Percentiles rank a stretch among this genome's conserved stretches.
These are phyloP conservation scores for Trichopoda pennipes DNA, from an alignment of 2,888 invertebrate genomes.

Conservation along the genomic window DNA sequence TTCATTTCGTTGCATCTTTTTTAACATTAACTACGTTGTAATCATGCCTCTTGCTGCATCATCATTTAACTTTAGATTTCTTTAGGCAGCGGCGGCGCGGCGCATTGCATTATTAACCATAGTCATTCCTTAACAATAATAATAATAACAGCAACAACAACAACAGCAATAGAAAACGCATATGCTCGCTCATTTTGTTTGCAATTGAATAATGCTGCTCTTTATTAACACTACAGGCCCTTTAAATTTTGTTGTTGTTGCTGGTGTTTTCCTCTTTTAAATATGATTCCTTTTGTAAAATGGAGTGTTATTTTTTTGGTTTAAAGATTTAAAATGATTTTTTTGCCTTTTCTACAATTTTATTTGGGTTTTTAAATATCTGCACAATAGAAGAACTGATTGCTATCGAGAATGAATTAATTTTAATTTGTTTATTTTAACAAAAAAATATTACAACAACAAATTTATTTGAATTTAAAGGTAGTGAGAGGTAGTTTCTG, in stretches of 20 bases:
- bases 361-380: neutral
- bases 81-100: conserved; percentile 65
- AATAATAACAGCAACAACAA: neutral
- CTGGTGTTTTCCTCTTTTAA: neutral
- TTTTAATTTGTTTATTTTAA: conserved; percentile 52
- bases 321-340: too few relatives aligned
- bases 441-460: conserved; percentile 11
- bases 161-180: conserved; percentile 16
- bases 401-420: conserved; percentile 19
- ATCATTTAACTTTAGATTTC: conserved; percentile 44
- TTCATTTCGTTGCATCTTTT: neutral
- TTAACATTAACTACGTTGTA: conserved; percentile 38
- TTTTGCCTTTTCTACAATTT: conserved; percentile 3
- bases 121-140: conserved; percentile 35
- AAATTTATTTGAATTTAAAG: conserved; percentile 7
- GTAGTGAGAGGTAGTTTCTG: neutral
- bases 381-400: conserved; percentile 41
- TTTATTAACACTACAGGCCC: conserved; percentile 52
- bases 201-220: conserved; percentile 31
- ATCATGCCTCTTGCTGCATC: conserved; percentile 43
- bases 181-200: conserved; percentile 18
- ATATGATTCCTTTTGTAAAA: conserved; percentile 48
- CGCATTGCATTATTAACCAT: conserved; percentile 53
- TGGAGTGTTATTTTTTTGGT: conserved; percentile 27
- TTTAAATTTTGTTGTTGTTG: neutral